phyloP scores from a whole-genome alignment of 1,140 invertebrate species.

The Dendrolimus kikuchii region DNA sequence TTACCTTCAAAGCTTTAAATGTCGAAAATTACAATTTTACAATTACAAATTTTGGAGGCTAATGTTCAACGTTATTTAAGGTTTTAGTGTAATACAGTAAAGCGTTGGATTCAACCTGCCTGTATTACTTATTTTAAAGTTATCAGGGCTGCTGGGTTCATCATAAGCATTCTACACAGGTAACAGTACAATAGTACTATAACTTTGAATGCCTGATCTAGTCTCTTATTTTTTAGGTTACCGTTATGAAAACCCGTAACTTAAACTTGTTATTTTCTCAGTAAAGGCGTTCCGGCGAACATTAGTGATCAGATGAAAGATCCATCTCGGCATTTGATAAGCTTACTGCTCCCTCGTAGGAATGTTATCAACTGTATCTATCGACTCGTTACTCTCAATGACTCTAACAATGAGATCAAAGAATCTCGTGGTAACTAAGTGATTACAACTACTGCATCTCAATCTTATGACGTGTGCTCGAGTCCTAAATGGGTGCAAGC shows the following conservation, averaged over 20 bases:
- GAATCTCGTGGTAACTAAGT: too few species aligned
- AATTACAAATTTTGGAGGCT: too few species aligned
- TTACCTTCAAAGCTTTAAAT: too few species aligned
- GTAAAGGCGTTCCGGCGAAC: constrained; percentile 13
- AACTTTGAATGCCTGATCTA: background rate
- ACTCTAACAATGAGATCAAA: constrained; percentile 5
- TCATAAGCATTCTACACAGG: background rate
- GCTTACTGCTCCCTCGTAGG: constrained; percentile 15
- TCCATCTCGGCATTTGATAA: constrained; percentile 15
- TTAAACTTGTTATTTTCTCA: constrained; percentile 2
- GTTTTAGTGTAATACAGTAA: too few species aligned
- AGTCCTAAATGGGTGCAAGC: too few species aligned
- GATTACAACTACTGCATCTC: too few species aligned
- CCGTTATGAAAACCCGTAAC: constrained; percentile 7
- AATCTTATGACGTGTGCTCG: too few species aligned
- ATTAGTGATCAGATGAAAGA: constrained; percentile 13
- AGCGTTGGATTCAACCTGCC: too few species aligned
- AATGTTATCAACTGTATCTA: constrained; percentile 20
- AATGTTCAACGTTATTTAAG: too few species aligned
- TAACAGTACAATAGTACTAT: background rate
- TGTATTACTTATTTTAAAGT: too few species aligned
- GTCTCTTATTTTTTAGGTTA: constrained; percentile 1
- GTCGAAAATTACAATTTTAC: too few species aligned
- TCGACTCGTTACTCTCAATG: constrained; percentile 17
- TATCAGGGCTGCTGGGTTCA: too few species aligned